Evolutionary conservation across 1,140 invertebrate species (phyloP), one percentile per base, ranked within the genome.

Genomic region (Rhagoletis pomonella): DNA sequence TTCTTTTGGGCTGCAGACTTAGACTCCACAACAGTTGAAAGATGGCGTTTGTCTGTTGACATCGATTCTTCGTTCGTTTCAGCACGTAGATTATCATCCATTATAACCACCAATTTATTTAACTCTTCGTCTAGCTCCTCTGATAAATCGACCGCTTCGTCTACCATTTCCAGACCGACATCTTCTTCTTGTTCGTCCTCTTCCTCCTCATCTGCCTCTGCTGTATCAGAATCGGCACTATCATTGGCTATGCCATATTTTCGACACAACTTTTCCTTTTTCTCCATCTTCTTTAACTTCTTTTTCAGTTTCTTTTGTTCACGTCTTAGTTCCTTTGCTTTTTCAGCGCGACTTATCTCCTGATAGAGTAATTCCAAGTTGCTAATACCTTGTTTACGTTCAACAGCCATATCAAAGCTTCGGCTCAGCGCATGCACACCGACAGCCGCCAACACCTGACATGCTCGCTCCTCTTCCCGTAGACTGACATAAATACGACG

Each of bases 371-470:
- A 92, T 93, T 98, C 96, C 87, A 98, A 93, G 91, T 98, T 97
- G 9, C 97, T 97, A 4, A 97, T 96, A 55, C 98, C 97, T 92
- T 96, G 96, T 92, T 98, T 98, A 10, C 95, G 94, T 93, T 98
- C 97, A 58, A 99, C 96, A 10, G 97, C 96, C 89, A 96, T 96
- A 95, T 98, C 96, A 93, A 98, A 98, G 93, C 96, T 98, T 89
- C 97, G 96, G 90, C 96, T 96, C 12, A 99, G 94, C 7, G 97
- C 96, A 92, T 98, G 96, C 3, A 98, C 95, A 1, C 96, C 97
- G 10, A 98, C 96, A 87, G 97, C 97, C 86, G 97, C 97, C 85
- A 99, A 95, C 85, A 98, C 96, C 94, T 98, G 97, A 94, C 97
- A 98, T 3, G 97, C 97, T 90, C 97, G 96, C 92, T 98, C 97